Percentiles rank a stretch among this genome's conserved stretches.
phyloP scores from a whole-genome alignment of 1,140 invertebrate genomes.

The Caenorhabditis briggsae region DNA sequence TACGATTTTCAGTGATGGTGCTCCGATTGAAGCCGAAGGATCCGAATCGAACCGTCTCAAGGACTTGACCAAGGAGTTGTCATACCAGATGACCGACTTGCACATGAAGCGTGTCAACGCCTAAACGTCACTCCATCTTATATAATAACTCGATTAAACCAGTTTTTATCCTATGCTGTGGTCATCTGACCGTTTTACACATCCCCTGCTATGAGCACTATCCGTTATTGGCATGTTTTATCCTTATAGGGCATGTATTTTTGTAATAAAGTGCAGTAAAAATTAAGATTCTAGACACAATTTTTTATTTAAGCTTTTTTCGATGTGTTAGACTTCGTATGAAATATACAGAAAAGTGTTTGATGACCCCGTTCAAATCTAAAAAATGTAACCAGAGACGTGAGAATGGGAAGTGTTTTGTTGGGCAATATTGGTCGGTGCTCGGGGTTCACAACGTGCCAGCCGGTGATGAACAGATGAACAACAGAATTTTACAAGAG shows the following conservation, averaged over 20 bases:
- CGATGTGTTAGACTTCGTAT: slow-evolving; percentile 22
- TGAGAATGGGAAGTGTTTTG: background rate
- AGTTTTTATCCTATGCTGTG: background rate
- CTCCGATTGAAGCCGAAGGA: slow-evolving; percentile 3
- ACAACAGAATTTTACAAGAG: background rate
- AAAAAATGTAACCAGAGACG: slow-evolving; percentile 45
- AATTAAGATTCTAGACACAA: no score
- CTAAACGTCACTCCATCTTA: slow-evolving; percentile 12
- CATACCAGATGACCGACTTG: slow-evolving; percentile 16
- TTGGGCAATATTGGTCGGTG: background rate
- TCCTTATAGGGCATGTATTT: background rate
- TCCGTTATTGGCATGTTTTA: slow-evolving; percentile 4
- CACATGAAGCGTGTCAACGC: slow-evolving; percentile 54
- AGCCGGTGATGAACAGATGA: background rate
- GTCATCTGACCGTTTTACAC: no score
- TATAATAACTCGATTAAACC: no score
- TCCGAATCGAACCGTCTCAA: slow-evolving; percentile 10
- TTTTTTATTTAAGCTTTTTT: background rate
- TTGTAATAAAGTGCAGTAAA: background rate
- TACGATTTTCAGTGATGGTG: background rate
- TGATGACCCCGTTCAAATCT: slow-evolving; percentile 23
- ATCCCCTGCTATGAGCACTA: background rate
- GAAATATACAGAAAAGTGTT: slow-evolving; percentile 51
- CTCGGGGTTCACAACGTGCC: background rate
- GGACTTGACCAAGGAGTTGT: slow-evolving; percentile 44